Percentiles rank a stretch among this genome's conserved stretches.
These are phyloP conservation scores for Eptesicus fuscus DNA, from an alignment of 2,113 vertebrate species.

Conservation along the genomic window DNA sequence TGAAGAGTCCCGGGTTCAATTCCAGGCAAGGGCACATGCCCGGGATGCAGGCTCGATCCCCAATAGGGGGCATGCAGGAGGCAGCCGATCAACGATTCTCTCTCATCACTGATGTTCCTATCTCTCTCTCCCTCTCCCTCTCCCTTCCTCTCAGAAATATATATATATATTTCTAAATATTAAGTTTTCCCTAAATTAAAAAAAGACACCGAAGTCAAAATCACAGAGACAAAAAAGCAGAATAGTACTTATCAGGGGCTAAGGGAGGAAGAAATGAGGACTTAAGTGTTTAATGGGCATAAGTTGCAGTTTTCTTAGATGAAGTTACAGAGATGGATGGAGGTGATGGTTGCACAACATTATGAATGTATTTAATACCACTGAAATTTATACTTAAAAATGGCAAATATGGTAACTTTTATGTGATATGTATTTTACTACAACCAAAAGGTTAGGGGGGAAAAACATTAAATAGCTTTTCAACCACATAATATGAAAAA, in stretches of 20 bases:
- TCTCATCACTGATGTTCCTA: too few relatives aligned
- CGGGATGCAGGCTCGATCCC: too few relatives aligned
- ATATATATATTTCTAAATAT: neutral
- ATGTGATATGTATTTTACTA: neutral
- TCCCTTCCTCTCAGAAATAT: too few relatives aligned
- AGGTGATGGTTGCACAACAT: neutral
- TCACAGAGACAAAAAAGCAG: neutral
- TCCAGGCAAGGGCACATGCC: too few relatives aligned
- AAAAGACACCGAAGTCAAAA: neutral
- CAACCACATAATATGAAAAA: neutral
- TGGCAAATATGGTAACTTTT: neutral
- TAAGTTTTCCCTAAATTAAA: constrained; percentile 38
- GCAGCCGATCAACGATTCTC: too few relatives aligned
- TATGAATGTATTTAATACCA: neutral
- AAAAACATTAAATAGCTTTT: neutral
- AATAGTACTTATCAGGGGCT: neutral
- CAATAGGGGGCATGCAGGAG: too few relatives aligned
- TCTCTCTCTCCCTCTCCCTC: too few relatives aligned
- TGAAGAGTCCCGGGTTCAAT: too few relatives aligned
- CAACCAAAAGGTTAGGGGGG: neutral
- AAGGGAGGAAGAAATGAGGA: neutral
- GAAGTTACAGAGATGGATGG: neutral
- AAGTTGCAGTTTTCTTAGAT: neutral
- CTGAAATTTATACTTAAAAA: neutral
- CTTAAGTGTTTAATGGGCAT: neutral